Base-by-base conservation (phyloP, 2,797 vertebrate genomes). In the Darevskia nairensis region DNA sequence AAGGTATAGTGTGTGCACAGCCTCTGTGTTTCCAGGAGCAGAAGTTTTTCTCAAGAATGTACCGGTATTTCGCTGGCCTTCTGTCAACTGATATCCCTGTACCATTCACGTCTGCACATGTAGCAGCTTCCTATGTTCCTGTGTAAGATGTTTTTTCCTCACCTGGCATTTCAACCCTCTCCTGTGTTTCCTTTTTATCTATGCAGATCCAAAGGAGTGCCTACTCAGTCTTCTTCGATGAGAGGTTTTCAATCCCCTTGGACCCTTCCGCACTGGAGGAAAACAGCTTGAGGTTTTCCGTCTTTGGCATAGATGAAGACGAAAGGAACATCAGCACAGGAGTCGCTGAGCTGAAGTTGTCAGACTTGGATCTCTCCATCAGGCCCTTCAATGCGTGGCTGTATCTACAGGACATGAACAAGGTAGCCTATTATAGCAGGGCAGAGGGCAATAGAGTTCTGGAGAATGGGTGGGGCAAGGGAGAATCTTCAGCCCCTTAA, bases 381-480 rank as follows among this genome's bases (percentile, higher is more conserved):
- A 97, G 98, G 10, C 98, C 99, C 23, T 99, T 99, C 96, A 97
- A 96, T 0, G 98, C 98, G 91, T 99, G 99, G 99, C 98, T 99
- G 32, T 99, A 99, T 96, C 96, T 99, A 39, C 99, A 99, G 93
- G 99, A 99, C 90, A 97, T 97, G 91, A 99, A 98, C 93, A 99
- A 98, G 98, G 99, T 98, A 74, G 69, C 79, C 0, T 27, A 50
- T 55, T 55, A 13, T 55, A 29, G 8, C 21, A 25, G 27, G 68
- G 68, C 68, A 69, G 68, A 69, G 68, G 29, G 8, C 8, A 69
- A 29, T 29, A 25, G 23, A 29, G 68, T 25, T 69, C 27, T 8
- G 68, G 68, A 55, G 50, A 55, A 29, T 69, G 68, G 21, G 68
- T 69, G 7, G 68, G 68, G 6, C 68, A 25, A 69, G 27, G 21